Evolutionary conservation across 2,113 vertebrate genomes (phyloP).

Genomic region (mouse (Mus musculus)): GRCm39 chr10:51908001-51908500

Average conservation of each 20-base stretch:
- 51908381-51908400: neutral
- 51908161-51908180: neutral
- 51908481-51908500: conserved; percentile 78
- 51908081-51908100: neutral
- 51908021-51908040: conserved; percentile 53
- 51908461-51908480: conserved; percentile 43
- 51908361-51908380: neutral
- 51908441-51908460: conserved; percentile 32
- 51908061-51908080: neutral
- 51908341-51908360: neutral
- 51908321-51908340: neutral
- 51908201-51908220: neutral
- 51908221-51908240: neutral
- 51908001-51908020: conserved; percentile 68
- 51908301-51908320: neutral
- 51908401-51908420: neutral
- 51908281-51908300: neutral
- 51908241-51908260: neutral
- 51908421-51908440: neutral
- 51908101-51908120: neutral
- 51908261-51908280: neutral
- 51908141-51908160: neutral
- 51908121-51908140: neutral
- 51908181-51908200: neutral
- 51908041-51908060: conserved; percentile 33